Conservation (phyloP, 2,113 vertebrate species). For the Oncorhynchus nerka region DNA sequence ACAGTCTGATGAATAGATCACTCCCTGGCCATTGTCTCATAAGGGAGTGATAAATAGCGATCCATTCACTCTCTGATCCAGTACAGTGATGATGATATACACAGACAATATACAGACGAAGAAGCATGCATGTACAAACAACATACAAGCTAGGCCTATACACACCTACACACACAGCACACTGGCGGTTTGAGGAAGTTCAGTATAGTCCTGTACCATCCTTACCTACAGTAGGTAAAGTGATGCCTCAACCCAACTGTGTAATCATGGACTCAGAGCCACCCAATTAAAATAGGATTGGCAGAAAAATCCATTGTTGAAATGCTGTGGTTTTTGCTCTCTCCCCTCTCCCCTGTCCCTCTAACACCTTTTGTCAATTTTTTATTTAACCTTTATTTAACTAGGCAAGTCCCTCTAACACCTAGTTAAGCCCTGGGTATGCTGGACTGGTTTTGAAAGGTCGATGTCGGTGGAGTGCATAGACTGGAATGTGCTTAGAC, state of each 20-base stretch:
- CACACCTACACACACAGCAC: too few relatives aligned
- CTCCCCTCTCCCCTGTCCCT: not conserved
- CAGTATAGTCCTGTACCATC: too few relatives aligned
- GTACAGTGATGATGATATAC: not conserved
- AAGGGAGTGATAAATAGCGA: not conserved
- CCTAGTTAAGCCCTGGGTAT: not conserved
- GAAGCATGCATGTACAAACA: too few relatives aligned
- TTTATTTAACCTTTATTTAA: too few relatives aligned
- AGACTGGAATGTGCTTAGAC: constrained; percentile 5
- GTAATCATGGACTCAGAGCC: not conserved
- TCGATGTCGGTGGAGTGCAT: constrained; percentile 17
- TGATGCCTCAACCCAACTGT: not conserved
- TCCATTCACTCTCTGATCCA: not conserved
- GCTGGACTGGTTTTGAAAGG: constrained; percentile 24
- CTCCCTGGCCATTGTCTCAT: not conserved
- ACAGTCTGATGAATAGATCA: not conserved
- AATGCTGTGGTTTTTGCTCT: not conserved
- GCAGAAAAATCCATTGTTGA: not conserved
- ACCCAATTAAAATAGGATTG: not conserved
- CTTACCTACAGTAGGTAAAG: too few relatives aligned
- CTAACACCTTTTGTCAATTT: too few relatives aligned
- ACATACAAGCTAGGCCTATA: too few relatives aligned
- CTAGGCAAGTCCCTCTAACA: not conserved
- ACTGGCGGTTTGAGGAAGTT: too few relatives aligned
- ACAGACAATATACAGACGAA: not conserved